Base-by-base conservation (phyloP, 2,888 invertebrate genomes). In the Cephus rjabovi region DNA sequence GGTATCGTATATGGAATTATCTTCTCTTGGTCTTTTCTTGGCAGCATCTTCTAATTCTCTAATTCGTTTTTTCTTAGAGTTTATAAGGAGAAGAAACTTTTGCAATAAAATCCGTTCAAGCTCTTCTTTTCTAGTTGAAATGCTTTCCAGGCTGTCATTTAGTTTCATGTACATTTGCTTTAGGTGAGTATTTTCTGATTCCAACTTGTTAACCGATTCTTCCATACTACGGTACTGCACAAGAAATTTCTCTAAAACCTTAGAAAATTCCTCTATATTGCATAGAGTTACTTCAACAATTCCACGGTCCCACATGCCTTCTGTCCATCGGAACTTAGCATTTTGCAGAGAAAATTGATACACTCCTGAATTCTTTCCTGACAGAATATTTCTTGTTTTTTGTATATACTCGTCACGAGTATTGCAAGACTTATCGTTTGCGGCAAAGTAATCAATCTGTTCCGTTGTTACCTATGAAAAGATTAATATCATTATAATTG, bases 31-130 rank as follows among this genome's bases (percentile, higher is more conserved):
- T 71, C 33, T 71, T 34, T 71, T 71, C 31, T 33, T 71, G 6
- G 23, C 31, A 12, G 31, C 71, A 1, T 71, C 71, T 71, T 71
- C 12, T 34, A 71, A 71, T 31, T 71, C 71, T 31, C 71, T 71
- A 23, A 71, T 71, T 71, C 71, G 31, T 71, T 71, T 71, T 11
- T 71, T 71, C 33, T 71, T 71, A 31, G 71, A 71, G 15, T 71
- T 71, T 34, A 71, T 56, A 56, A 56, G 56, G 2, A 56, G 56
- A 56, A 56, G 56, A 56, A 56, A 56, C 15, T 56, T 56, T 56
- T 56, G 56, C 9, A 56, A 23, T 56, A 56, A 56, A 23, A 56
- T 56, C 0, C 23, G 56, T 23, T 56, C 56, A 56, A 56, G 56
- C 23, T 56, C 56, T 56, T 56, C 56, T 56, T 56, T 56, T 56